These are phyloP conservation scores for Drosophila takahashii DNA, from an alignment of 1,140 invertebrate species.

Conservation along the genomic window DNA sequence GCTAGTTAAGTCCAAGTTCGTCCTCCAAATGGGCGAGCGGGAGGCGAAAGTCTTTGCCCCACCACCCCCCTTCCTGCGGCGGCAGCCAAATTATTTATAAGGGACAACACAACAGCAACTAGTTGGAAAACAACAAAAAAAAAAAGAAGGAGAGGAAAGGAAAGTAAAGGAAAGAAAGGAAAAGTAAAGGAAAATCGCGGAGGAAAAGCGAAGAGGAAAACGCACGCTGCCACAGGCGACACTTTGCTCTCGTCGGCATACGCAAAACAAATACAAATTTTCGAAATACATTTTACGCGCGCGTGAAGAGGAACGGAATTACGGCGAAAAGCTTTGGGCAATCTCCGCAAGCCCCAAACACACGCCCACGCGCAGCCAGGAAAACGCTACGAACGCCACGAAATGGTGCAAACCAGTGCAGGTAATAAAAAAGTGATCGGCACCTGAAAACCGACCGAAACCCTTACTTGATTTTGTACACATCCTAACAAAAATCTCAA, in stretches of 20 bases:
- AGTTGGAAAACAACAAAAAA: constrained; percentile 23
- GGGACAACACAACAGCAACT: constrained; percentile 72
- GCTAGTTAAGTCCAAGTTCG: too few species aligned
- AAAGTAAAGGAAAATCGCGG: not conserved
- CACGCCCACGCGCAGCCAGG: constrained; percentile 41
- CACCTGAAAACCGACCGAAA: not conserved
- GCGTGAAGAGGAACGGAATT: constrained; percentile 24
- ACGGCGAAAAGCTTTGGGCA: constrained; percentile 48
- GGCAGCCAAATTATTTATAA: constrained; percentile 64
- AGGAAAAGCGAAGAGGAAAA: constrained; percentile 12
- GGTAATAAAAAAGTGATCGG: constrained; percentile 60
- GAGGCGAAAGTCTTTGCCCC: constrained; percentile 6
- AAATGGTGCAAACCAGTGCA: constrained; percentile 77
- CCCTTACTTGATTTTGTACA: not conserved
- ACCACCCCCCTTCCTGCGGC: constrained; percentile 36
- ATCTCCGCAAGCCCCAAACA: constrained; percentile 52
- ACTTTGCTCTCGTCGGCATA: constrained; percentile 45
- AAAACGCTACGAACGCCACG: constrained; percentile 8
- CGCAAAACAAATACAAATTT: constrained; percentile 52
- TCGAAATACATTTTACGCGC: constrained; percentile 51
- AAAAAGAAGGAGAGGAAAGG: too few species aligned
- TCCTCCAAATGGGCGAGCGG: constrained; percentile 11
- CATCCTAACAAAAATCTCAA: not conserved
- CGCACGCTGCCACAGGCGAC: constrained; percentile 36
- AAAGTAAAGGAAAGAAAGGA: not conserved